phyloP scores from a whole-genome alignment of 2,888 invertebrate genomes.

The Tipula confusa region DNA sequence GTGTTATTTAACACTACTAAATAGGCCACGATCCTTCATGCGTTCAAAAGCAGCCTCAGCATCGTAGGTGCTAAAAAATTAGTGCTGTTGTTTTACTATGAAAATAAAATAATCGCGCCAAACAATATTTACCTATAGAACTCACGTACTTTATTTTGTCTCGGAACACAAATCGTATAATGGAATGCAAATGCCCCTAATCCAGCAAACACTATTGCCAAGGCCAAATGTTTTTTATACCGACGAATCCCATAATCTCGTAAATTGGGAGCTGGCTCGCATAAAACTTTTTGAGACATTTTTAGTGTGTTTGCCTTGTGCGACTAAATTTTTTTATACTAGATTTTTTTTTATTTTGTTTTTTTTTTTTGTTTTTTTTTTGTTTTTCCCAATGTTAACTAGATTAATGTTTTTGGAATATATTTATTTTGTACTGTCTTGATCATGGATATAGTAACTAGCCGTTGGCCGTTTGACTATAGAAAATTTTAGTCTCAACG shows the following conservation, averaged over 20 bases:
- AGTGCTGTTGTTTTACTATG: neutral
- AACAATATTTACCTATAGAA: constrained; percentile 27
- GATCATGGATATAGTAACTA: too few relatives aligned
- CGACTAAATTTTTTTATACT: neutral
- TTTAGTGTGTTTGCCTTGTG: neutral
- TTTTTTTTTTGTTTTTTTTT: neutral
- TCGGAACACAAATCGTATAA: neutral
- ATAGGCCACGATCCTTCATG: neutral
- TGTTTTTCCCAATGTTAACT: neutral
- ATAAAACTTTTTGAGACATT: neutral
- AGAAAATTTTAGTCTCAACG: too few relatives aligned
- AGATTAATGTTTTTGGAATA: too few relatives aligned
- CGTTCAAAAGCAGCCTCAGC: neutral
- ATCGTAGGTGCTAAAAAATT: neutral
- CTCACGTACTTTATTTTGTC: neutral
- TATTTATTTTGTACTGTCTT: too few relatives aligned
- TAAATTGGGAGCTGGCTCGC: neutral
- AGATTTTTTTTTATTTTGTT: neutral
- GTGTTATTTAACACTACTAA: neutral
- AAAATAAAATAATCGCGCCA: neutral
- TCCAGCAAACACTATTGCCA: neutral
- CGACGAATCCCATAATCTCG: neutral
- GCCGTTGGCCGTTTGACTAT: too few relatives aligned
- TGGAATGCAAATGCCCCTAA: neutral
- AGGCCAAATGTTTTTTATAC: neutral